Percentiles rank a stretch among this genome's conserved stretches.
These are phyloP conservation scores for Campoletis raptor DNA, from an alignment of 2,888 invertebrate species.

Conservation along the genomic window DNA sequence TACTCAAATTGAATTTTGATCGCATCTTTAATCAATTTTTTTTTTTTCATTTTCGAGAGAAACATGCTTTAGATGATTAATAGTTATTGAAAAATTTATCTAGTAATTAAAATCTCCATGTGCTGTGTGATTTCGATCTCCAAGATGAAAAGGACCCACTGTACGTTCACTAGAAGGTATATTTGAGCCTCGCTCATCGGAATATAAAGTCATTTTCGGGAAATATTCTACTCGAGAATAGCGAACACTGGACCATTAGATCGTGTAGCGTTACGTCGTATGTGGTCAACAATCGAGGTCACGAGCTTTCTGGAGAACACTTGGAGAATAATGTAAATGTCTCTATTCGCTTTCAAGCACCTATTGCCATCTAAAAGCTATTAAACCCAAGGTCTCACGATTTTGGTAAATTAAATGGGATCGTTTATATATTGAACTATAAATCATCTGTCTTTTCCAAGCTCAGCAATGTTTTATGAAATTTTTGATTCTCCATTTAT, in stretches of 20 bases:
- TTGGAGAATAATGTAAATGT: constrained; percentile 37
- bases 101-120: background rate
- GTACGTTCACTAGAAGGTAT: background rate
- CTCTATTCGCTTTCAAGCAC: constrained; percentile 12
- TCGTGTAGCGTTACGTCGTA: constrained; percentile 12
- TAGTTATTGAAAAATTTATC: background rate
- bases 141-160: background rate
- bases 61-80: no score
- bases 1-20: background rate
- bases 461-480: background rate
- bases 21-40: background rate
- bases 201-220: constrained; percentile 22
- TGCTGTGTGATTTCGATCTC: background rate
- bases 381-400: background rate
- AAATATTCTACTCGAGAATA: constrained; percentile 7
- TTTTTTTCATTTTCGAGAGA: background rate
- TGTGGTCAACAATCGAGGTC: constrained; percentile 35
- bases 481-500: background rate
- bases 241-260: constrained; percentile 20
- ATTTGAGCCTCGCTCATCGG: background rate
- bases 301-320: constrained; percentile 28
- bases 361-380: constrained; percentile 7
- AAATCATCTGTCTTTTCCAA: background rate
- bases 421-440: background rate
- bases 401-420: background rate